Base-by-base conservation (phyloP, 1,140 invertebrate species). In the Trachymyrmex septentrionalis region DNA sequence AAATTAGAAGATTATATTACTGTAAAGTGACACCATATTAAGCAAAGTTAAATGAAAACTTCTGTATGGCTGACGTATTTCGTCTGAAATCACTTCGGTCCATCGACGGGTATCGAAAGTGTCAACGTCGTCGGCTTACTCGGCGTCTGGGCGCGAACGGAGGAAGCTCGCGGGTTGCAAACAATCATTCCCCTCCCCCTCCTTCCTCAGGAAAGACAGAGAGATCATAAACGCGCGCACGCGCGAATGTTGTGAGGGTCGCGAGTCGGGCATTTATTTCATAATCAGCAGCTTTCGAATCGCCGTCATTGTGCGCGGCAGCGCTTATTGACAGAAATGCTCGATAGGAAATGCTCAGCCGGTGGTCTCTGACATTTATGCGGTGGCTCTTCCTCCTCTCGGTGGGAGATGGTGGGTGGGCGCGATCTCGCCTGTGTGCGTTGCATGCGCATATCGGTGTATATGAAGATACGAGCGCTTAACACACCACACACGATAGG, bases 221-320 rank as follows among this genome's bases (percentile, higher is more conserved):
- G 69, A 75, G 44, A 84, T 73, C 55, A 63, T 48, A 50, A 73
- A 19, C 55, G 80, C 38, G 38, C 38, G 38, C 34, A 10, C 38
- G 67, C 44, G 69, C 55, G 80, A 72, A 6, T 30, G 67, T 64
- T 63, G 67, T 64, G 73, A 85, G 87, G 87, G 87, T 88, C 87
- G 88, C 77, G 66, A 71, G 71, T 87, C 89, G 87, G 87, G 88
- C 88, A 90, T 93, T 94, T 93, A 93, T 94, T 94, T 94, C 91
- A 92, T 93, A 94, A 95, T 94, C 93, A 94, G 92, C 92, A 89
- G 93, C 91, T 94, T 94, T 94, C 92, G 91, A 94, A 93, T 93
- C 88, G 91, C 71, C 90, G 87, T 91, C 86, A 93, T 93, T 93
- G 92, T 93, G 73, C 77, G 86, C 85, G 86, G 81, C 87, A 88